Conservation (phyloP, 2,888 invertebrate genomes). For the Myathropa florea region DNA sequence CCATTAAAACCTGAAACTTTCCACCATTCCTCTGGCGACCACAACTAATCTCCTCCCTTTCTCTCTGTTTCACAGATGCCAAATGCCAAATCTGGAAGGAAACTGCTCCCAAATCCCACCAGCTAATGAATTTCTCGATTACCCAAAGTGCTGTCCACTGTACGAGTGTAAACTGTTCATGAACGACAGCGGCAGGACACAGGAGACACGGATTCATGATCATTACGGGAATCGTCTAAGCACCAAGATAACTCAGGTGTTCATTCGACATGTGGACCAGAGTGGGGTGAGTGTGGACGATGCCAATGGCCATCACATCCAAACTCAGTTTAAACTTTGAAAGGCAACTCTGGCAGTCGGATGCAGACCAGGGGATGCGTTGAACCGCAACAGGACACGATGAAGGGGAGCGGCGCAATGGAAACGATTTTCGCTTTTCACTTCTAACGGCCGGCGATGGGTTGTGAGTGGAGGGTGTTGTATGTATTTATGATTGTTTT, state of each 20-base stretch:
- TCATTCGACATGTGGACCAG: conserved; percentile 54
- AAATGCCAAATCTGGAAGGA: conserved; percentile 75
- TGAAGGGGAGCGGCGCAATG: neutral
- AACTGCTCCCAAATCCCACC: conserved; percentile 74
- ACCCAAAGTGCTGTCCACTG: conserved; percentile 78
- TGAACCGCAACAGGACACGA: neutral
- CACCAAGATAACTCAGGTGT: conserved; percentile 75
- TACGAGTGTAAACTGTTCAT: conserved; percentile 76
- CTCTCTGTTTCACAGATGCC: conserved; percentile 74
- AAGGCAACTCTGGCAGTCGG: neutral
- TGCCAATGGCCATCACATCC: conserved; percentile 9
- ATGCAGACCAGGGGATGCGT: neutral
- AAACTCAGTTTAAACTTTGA: conserved; percentile 39
- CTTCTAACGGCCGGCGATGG: neutral
- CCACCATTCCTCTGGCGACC: neutral
- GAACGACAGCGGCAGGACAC: conserved; percentile 73
- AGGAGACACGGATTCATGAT: conserved; percentile 76
- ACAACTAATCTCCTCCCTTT: neutral
- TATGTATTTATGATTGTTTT: conserved; percentile 22
- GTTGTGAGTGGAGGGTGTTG: neutral
- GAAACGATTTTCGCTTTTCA: neutral
- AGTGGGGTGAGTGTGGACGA: conserved; percentile 25
- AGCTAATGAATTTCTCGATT: conserved; percentile 74
- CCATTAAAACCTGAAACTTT: conserved; percentile 1
- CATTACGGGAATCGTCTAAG: conserved; percentile 76